Percentiles rank a stretch among this genome's conserved stretches.
Evolutionary conservation across 2,888 invertebrate species (phyloP).

Genomic region (Empis stercorea): DNA sequence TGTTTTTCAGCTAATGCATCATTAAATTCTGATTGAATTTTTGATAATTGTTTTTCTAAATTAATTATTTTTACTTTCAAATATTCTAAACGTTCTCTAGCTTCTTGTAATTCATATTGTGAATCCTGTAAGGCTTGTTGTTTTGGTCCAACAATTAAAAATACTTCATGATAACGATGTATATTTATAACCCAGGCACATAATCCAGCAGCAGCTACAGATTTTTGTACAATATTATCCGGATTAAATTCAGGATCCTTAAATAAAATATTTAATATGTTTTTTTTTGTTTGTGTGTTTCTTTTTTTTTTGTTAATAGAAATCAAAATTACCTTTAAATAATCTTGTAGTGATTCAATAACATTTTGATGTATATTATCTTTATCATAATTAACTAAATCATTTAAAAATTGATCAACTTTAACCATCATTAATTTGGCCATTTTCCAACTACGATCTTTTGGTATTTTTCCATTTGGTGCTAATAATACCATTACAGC

Average conservation of each 20-base stretch:
- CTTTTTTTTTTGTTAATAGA: neutral
- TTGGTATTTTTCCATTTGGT: constrained; percentile 71
- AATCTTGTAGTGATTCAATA: constrained; percentile 54
- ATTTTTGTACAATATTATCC: constrained; percentile 74
- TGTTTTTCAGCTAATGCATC: constrained; percentile 75
- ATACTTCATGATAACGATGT: constrained; percentile 78
- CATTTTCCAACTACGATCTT: constrained; percentile 89
- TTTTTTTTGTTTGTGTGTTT: neutral
- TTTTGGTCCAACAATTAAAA: constrained; percentile 86
- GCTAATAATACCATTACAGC: constrained; percentile 80
- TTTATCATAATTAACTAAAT: constrained; percentile 79
- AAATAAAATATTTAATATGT: no score
- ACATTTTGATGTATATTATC: constrained; percentile 85
- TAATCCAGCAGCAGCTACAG: constrained; percentile 82
- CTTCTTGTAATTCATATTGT: constrained; percentile 70
- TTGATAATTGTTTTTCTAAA: constrained; percentile 59
- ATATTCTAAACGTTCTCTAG: constrained; percentile 62
- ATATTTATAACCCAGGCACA: constrained; percentile 94
- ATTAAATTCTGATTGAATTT: constrained; percentile 73
- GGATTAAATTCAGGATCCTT: constrained; percentile 69
- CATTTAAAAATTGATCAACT: constrained; percentile 75
- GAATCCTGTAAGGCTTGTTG: constrained; percentile 75
- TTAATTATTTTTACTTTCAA: constrained; percentile 58
- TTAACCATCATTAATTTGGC: constrained; percentile 83
- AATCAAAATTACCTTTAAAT: constrained; percentile 22